These are phyloP conservation scores for Poeciliopsis presidionis DNA, from an alignment of 2,797 vertebrate species.

Conservation along the genomic window DNA sequence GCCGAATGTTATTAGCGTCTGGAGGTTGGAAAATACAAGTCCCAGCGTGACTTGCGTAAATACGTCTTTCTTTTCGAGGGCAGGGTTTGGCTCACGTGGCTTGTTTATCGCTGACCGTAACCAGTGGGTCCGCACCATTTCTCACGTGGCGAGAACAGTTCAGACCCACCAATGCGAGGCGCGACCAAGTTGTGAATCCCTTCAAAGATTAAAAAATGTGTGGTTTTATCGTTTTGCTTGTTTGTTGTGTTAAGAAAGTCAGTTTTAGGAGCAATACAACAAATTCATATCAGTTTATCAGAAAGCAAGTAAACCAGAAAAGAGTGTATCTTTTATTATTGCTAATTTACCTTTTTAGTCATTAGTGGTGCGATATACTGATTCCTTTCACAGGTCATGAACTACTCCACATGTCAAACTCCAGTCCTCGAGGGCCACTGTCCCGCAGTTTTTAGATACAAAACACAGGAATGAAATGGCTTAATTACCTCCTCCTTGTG, in stretches of 20 bases:
- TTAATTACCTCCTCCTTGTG: no score
- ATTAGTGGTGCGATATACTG: background rate
- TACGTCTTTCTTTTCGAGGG: background rate
- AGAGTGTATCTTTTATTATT: background rate
- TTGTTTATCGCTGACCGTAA: background rate
- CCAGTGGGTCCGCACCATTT: background rate
- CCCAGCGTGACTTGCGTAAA: slow-evolving; percentile 23
- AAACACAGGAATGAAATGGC: no score
- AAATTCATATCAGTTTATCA: background rate
- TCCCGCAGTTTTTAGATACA: no score
- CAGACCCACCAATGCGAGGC: background rate
- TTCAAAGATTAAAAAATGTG: no score
- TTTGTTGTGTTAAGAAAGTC: background rate
- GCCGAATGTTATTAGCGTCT: rapidly evolving
- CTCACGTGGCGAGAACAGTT: background rate
- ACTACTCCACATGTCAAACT: no score
- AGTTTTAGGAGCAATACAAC: background rate
- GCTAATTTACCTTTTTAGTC: background rate
- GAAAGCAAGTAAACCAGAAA: background rate
- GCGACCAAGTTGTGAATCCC: background rate
- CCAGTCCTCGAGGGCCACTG: no score
- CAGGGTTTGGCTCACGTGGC: no score
- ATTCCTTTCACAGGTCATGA: background rate
- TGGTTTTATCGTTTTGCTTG: no score
- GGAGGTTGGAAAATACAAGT: background rate